Evolutionary conservation across 2,113 vertebrate genomes (phyloP).

Genomic region (Sander lucioperca): DNA sequence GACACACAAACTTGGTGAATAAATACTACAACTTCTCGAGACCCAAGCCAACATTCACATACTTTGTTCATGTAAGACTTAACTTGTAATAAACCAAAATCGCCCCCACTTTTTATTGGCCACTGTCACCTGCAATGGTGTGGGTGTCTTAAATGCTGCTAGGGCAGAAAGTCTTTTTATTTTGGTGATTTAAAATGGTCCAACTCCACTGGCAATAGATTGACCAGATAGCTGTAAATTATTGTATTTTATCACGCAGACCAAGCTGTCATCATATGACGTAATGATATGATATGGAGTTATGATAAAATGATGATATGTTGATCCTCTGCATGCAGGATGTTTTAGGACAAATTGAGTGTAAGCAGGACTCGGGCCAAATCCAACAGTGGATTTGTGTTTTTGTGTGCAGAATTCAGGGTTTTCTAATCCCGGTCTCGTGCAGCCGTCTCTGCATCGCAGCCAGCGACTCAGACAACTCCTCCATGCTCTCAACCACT

Average conservation of each 20-base stretch:
- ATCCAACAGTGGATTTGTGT: slow-evolving; percentile 44
- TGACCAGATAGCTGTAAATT: background rate
- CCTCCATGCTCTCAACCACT: slow-evolving; percentile 26
- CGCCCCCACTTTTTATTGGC: too few relatives aligned
- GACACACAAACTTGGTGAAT: too few relatives aligned
- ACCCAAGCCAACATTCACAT: too few relatives aligned
- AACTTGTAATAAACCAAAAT: too few relatives aligned
- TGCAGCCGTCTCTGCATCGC: slow-evolving; percentile 7
- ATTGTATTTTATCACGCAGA: background rate
- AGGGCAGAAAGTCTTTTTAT: too few relatives aligned
- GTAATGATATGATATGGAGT: background rate
- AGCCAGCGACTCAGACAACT: slow-evolving; percentile 21
- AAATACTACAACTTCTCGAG: too few relatives aligned
- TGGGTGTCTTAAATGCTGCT: too few relatives aligned
- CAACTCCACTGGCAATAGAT: too few relatives aligned
- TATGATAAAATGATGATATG: background rate
- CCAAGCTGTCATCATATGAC: background rate
- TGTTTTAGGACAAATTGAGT: background rate
- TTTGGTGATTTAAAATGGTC: too few relatives aligned
- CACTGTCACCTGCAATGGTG: too few relatives aligned
- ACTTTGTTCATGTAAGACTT: too few relatives aligned
- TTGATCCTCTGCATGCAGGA: background rate
- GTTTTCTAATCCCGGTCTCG: slow-evolving; percentile 61
- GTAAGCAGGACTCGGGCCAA: slow-evolving; percentile 3
- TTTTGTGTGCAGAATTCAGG: slow-evolving; percentile 59